Evolutionary conservation across 2,888 invertebrate species (phyloP).

Genomic region (Epirrhoe alternata): DNA sequence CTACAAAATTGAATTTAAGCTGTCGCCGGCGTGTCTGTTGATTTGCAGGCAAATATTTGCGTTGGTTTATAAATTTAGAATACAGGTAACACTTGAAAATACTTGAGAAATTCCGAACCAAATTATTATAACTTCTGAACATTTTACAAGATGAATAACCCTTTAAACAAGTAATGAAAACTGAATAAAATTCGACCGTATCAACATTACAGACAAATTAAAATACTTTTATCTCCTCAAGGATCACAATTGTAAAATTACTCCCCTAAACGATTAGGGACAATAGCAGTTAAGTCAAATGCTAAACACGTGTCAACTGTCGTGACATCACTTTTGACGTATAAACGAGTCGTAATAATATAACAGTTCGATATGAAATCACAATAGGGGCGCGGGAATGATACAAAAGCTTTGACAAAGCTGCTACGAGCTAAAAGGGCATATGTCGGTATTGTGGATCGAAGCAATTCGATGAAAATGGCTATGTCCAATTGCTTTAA

Average conservation of each 20-base stretch:
- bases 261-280: conserved; percentile 71
- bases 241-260: conserved; percentile 48
- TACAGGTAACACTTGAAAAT: neutral
- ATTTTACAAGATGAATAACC: too few species aligned
- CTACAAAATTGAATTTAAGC: conserved; percentile 15
- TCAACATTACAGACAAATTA: conserved; percentile 30
- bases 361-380: conserved; percentile 73
- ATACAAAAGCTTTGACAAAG: conserved; percentile 37
- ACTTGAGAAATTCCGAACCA: neutral
- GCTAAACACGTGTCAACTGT: conserved; percentile 82
- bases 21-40: conserved; percentile 5
- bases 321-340: conserved; percentile 73
- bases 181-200: neutral
- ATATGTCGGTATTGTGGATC: conserved; percentile 18
- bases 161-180: too few species aligned
- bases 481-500: conserved; percentile 19
- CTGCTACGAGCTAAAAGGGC: conserved; percentile 25
- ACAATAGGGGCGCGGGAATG: conserved; percentile 56
- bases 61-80: neutral
- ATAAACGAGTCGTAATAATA: conserved; percentile 73
- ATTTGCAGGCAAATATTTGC: conserved; percentile 8
- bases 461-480: conserved; percentile 26
- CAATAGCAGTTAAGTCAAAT: conserved; percentile 77
- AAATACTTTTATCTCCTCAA: conserved; percentile 37
- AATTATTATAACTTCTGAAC: too few species aligned